Evolutionary conservation across 2,888 invertebrate genomes (phyloP).

Genomic region (Octodonta nipae): DNA sequence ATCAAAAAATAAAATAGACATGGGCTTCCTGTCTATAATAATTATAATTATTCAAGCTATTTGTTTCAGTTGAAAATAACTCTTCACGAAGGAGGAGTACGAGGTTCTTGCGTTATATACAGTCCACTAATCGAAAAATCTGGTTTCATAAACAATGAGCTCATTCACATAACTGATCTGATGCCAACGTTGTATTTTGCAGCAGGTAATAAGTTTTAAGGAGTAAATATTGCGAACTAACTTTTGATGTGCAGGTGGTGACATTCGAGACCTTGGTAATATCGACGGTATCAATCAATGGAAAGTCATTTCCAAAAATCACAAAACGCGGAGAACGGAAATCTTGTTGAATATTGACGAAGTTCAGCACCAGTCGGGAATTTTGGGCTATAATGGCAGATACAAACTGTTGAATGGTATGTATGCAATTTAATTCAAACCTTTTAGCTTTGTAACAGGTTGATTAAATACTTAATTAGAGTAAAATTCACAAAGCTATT

Average conservation of each 20-base stretch:
- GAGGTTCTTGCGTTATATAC: constrained; percentile 65
- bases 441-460: not conserved
- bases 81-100: constrained; percentile 73
- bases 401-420: constrained; percentile 29
- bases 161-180: constrained; percentile 75
- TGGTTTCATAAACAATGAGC: constrained; percentile 43
- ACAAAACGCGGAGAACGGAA: constrained; percentile 13
- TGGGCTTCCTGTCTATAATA: no score
- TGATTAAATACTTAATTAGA: not conserved
- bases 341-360: constrained; percentile 30
- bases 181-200: constrained; percentile 51
- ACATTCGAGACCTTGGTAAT: constrained; percentile 20
- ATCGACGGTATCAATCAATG: constrained; percentile 34
- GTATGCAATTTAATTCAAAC: no score
- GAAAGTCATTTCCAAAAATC: constrained; percentile 22
- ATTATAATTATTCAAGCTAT: no score
- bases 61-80: constrained; percentile 56
- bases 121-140: constrained; percentile 45
- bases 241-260: constrained; percentile 30
- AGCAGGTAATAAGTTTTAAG: constrained; percentile 23
- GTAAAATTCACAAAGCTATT: not conserved
- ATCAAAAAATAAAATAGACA: no score
- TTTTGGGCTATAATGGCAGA: constrained; percentile 23
- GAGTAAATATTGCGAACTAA: not conserved
- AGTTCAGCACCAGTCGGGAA: constrained; percentile 27